These are phyloP conservation scores for Centropus bengalensis DNA, from an alignment of 2,113 vertebrate species.

Conservation along the genomic window DNA sequence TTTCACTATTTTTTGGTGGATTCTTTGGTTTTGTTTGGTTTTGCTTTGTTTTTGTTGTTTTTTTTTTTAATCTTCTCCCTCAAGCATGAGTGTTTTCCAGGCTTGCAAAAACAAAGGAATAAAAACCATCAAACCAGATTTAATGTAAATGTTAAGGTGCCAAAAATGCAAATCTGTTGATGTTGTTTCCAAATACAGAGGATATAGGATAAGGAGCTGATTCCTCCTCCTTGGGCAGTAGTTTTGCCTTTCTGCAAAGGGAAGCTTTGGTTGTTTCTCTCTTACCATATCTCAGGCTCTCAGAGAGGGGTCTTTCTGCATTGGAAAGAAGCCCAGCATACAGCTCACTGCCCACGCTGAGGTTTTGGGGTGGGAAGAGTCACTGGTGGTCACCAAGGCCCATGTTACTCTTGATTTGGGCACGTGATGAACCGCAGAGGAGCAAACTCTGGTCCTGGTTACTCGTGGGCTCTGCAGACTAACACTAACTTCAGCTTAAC, in stretches of 20 bases:
- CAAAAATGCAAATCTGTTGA: neutral
- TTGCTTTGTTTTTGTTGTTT: neutral
- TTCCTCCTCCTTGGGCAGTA: neutral
- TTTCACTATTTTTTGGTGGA: neutral
- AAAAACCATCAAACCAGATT: neutral
- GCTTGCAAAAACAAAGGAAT: neutral
- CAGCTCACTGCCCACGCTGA: neutral
- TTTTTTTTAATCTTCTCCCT: neutral
- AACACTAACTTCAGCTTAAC: neutral
- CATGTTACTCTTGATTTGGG: fast-evolving
- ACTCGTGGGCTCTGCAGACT: neutral
- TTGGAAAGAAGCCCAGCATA: neutral
- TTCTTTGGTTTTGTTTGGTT: no score
- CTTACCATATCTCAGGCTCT: neutral
- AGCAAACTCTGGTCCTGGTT: neutral
- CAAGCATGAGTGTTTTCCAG: neutral
- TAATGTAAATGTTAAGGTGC: neutral
- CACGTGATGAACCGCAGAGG: neutral
- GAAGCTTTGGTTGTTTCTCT: neutral
- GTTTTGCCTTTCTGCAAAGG: neutral
- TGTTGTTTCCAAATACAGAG: neutral
- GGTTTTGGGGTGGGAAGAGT: neutral
- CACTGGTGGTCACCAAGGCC: neutral
- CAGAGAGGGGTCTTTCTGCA: neutral
- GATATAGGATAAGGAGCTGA: neutral